Evolutionary conservation across 2,113 vertebrate genomes (phyloP).

Genomic region (Phodopus roborovskii): DNA sequence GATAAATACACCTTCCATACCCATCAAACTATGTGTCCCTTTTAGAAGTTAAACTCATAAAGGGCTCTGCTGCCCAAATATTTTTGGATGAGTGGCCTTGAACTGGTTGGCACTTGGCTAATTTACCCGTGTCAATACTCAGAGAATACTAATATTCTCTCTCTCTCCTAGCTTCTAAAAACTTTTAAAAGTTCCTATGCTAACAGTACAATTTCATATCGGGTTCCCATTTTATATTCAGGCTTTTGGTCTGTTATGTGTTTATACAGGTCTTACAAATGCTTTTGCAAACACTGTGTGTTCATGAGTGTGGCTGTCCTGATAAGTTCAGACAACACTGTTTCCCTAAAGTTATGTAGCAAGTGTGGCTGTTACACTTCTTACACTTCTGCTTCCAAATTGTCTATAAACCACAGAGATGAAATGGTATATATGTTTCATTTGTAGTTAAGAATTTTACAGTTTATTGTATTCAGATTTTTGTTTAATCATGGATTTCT

Average conservation of each 20-base stretch:
- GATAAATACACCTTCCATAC: no score
- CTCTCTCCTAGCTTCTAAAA: background rate
- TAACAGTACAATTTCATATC: background rate
- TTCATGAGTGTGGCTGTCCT: background rate
- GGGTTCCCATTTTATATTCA: background rate
- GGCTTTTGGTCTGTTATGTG: background rate
- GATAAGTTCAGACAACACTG: background rate
- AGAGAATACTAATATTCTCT: background rate
- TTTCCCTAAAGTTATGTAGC: background rate
- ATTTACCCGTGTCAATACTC: background rate
- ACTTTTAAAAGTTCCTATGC: rapidly evolving
- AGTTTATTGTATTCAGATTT: background rate
- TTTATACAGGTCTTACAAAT: background rate
- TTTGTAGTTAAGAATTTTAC: background rate
- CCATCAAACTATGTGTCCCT: background rate
- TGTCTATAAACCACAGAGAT: background rate
- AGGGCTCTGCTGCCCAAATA: background rate
- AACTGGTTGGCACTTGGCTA: background rate
- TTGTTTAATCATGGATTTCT: background rate
- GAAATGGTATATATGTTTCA: background rate
- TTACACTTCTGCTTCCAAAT: background rate
- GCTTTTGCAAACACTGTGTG: background rate
- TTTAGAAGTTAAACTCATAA: background rate
- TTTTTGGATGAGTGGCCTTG: background rate
- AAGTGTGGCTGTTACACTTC: background rate